Base-by-base conservation (phyloP, 64 coral and sea anemone genomes). In the Catalaphyllia jardinei region DNA sequence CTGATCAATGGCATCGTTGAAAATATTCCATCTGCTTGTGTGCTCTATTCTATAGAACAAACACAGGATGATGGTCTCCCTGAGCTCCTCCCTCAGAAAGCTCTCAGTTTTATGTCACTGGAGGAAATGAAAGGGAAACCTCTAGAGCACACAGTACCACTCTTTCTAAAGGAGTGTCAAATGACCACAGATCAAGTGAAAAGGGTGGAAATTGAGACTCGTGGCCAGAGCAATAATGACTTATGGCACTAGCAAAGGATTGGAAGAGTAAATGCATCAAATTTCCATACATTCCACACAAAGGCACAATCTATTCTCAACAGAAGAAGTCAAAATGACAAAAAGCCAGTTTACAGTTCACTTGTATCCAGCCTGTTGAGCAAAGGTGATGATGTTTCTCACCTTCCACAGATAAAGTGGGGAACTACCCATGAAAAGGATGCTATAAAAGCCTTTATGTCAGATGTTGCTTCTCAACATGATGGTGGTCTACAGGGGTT, bases 331-430 rank as follows among this genome's bases (percentile, higher is more conserved):
- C 39, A 46, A 29, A 92, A 76, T 28, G 75, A 33, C 59, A 74
- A 78, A 52, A 72, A 74, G 57, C 74, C 72, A 24, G 64, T 80
- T 25, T 74, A 94, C 73, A 79, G 38, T 31, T 63, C 80, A 29
- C 78, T 78, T 57, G 63, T 94, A 22, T 80, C 60, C 62, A 52
- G 25, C 46, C 83, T 79, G 35, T 78, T 94, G 74, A 74, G 57
- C 30, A 63, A 29, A 29, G 71, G 61, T 52, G 46, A 80, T 63
- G 92, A 94, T 57, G 29, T 89, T 52, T 61, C 80, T 77, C 18
- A 94, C 62, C 62, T 94, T 24, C 87, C 80, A 67, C 61, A 84
- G n/a, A 89, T 94, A 17, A 81, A 94, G 55, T 94, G 87, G 87
- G 93, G 51, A 60, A 51, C 15, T 54, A 18, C 54, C 22, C 78